A percentile compares a stretch with the other conserved stretches of the same genome.
Evolutionary conservation across 2,888 invertebrate genomes (phyloP).

Genomic region (Lasioglossum marginatum): DNA sequence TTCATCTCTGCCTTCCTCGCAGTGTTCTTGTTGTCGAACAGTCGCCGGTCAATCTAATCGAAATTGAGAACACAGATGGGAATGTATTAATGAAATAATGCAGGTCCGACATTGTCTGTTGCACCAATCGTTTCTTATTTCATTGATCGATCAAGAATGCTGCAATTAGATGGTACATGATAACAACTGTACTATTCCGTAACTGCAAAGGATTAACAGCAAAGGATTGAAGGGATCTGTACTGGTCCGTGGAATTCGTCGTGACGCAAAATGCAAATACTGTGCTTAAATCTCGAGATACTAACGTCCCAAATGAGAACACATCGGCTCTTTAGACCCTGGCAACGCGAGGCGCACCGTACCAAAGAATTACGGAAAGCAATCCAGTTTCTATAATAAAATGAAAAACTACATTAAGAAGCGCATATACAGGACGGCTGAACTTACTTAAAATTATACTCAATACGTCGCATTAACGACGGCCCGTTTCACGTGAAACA

Average conservation of each 20-base stretch:
- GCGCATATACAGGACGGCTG: neutral
- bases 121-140: neutral
- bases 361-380: neutral
- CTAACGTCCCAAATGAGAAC: neutral
- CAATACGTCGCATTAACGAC: conserved; percentile 28
- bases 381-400: neutral
- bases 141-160: neutral
- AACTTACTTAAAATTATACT: neutral
- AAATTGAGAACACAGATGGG: neutral
- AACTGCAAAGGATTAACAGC: no score
- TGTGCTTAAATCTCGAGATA: neutral
- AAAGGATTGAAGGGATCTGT: no score
- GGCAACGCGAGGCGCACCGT: neutral
- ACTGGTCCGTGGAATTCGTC: neutral
- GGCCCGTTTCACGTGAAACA: neutral
- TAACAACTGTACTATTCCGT: neutral
- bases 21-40: neutral
- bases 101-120: neutral
- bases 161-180: no score
- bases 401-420: neutral
- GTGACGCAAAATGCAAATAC: neutral
- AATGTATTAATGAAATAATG: neutral
- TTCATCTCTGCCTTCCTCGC: neutral
- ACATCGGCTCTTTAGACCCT: neutral
- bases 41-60: neutral